Base-by-base conservation (phyloP, 1,140 invertebrate genomes). In the Pentalonia nigronervosa region DNA sequence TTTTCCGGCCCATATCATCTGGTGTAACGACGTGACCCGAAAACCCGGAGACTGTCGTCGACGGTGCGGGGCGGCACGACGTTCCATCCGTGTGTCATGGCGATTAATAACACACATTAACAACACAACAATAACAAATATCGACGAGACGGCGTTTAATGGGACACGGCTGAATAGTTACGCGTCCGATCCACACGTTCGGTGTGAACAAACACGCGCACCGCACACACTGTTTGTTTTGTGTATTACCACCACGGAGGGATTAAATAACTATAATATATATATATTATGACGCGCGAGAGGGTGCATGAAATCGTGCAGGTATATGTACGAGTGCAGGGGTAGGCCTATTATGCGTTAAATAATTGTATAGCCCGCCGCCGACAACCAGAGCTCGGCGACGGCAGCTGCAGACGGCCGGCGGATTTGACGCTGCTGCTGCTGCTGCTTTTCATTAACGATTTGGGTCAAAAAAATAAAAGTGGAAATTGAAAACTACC, bases 101-200 rank as follows among this genome's bases (percentile, higher is more conserved):
- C 47, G 86, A 88, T 88, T 88, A 88, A 88, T 88, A 88, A 88
- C 47, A 47, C 45, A 41, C 36, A 47, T 67, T n/a, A 67, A n/a
- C 60, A 67, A 17, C n/a, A 76, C 30, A 67, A 67, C 60, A 84
- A 84, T 83, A 83, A 45, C n/a, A 87, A 87, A 48, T 48, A 88
- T 88, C 86, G 86, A 88, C 86, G 30, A 88, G 86, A 88, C 86
- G 86, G n/a, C 17, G n/a, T 88, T 88, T 88, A 48, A 88, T 88
- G n/a, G 86, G 47, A 88, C n/a, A 88, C 30, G 86, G 86, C 14
- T 48, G 86, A 88, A 88, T 88, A 50, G 86, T 48, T 34, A n/a
- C 7, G 60, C 60, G 60, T 76, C 60, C 14, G 30, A 76, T 76
- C 60, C 60, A 84, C 36, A 67, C 30, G 36, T 84, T 30, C 25